Evolutionary conservation across 2,888 invertebrate species (phyloP).

Genomic region (Dione vanillae): DNA sequence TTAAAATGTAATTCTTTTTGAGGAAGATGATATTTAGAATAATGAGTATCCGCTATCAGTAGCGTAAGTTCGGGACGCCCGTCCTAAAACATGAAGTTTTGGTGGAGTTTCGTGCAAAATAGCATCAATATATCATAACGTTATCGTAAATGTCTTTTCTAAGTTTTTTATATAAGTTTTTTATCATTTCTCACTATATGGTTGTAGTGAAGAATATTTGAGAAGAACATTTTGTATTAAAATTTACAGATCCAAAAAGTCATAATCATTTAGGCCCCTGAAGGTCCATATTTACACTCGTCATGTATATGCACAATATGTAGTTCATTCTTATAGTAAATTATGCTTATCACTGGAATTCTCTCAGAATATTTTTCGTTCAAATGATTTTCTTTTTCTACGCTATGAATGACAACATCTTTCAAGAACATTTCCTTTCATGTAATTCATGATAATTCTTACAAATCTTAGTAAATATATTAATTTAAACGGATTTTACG

Average conservation of each 20-base stretch:
- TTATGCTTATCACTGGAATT: conserved; percentile 1
- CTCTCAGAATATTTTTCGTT: not conserved
- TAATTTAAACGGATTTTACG: too few relatives aligned
- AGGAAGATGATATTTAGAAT: too few relatives aligned
- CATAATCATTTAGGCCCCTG: too few relatives aligned
- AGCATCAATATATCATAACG: not conserved
- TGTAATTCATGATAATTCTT: too few relatives aligned
- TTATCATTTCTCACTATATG: not conserved
- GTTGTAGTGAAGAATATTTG: too few relatives aligned
- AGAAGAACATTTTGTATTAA: too few relatives aligned
- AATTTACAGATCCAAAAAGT: too few relatives aligned
- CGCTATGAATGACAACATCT: not conserved
- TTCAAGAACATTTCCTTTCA: conserved; percentile 11
- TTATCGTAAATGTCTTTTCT: not conserved
- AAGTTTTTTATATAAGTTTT: not conserved
- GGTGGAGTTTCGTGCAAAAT: not conserved
- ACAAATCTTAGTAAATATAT: too few relatives aligned
- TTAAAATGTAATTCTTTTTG: too few relatives aligned
- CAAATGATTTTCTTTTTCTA: not conserved
- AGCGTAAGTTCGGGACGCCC: not conserved
- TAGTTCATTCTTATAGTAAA: conserved; percentile 16
- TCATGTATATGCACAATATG: not conserved
- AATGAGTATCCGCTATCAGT: not conserved
- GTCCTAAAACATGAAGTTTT: not conserved
- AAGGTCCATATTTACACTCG: not conserved